These are phyloP conservation scores for Loripinus fragilis DNA, from an alignment of 2,888 invertebrate species.

Conservation along the genomic window DNA sequence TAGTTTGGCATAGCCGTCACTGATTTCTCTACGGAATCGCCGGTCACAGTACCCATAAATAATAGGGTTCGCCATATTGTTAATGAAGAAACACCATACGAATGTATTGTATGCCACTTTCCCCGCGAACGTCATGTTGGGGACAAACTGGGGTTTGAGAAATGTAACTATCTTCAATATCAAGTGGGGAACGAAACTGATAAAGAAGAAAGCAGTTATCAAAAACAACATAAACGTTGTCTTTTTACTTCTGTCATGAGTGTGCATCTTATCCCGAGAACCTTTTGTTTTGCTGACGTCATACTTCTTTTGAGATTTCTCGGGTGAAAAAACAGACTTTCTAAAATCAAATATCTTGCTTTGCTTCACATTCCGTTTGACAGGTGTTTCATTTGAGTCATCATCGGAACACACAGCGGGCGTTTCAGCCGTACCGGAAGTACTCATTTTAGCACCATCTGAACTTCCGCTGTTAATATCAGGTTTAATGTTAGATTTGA, in stretches of 20 bases:
- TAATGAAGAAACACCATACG: constrained; percentile 72
- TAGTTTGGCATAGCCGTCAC: constrained; percentile 8
- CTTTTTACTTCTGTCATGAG: constrained; percentile 21
- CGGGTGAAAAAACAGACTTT: background rate
- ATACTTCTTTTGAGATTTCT: background rate
- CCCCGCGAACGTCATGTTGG: constrained; percentile 47
- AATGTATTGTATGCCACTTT: constrained; percentile 66
- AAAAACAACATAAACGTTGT: constrained; percentile 69
- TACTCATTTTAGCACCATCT: background rate
- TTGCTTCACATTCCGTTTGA: background rate
- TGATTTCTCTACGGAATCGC: constrained; percentile 67
- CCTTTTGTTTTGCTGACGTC: background rate
- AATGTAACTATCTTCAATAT: constrained; percentile 60
- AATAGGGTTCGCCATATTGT: constrained; percentile 70
- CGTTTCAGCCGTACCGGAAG: constrained; percentile 8
- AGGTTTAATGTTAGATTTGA: background rate
- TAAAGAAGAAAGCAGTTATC: constrained; percentile 68
- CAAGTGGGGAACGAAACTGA: constrained; percentile 72
- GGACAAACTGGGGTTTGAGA: constrained; percentile 57
- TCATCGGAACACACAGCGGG: background rate
- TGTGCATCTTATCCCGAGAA: background rate
- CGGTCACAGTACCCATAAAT: constrained; percentile 73
- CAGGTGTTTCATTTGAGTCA: background rate
- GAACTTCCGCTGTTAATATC: background rate
- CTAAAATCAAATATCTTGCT: too few species aligned